phyloP scores from a whole-genome alignment of 2,113 vertebrate genomes.

The Protobothrops mucrosquamatus region DNA sequence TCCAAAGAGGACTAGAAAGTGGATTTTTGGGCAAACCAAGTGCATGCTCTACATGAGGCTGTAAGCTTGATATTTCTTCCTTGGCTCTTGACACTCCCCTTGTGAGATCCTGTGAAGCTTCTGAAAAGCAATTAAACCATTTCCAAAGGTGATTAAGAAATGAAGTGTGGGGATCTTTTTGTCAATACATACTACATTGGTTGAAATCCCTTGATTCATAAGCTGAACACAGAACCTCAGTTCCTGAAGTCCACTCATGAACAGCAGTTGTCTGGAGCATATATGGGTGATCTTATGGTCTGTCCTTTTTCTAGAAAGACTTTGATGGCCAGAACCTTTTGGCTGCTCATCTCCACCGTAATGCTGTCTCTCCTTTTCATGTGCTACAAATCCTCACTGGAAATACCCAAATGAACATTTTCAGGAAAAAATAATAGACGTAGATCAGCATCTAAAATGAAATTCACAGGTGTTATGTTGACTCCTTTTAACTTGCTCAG shows the following conservation, averaged over 20 bases:
- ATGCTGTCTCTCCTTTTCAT: neutral
- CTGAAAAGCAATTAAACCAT: neutral
- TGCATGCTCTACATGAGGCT: neutral
- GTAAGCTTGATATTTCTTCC: neutral
- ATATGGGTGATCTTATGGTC: neutral
- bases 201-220: neutral
- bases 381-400: neutral
- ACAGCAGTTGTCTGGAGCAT: neutral
- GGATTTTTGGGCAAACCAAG: neutral
- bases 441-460: neutral
- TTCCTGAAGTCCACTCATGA: neutral
- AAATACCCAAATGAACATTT: neutral
- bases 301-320: neutral
- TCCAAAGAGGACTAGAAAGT: neutral
- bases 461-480: neutral
- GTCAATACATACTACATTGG: neutral
- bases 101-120: neutral
- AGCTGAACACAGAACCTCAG: neutral
- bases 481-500: neutral
- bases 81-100: neutral
- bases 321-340: neutral
- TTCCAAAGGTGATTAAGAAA: neutral
- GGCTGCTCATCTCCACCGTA: neutral
- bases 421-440: neutral
- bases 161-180: neutral